Evolutionary conservation across 1,140 invertebrate species (phyloP).

Genomic region (Pseudachorutes palmiensis): DNA sequence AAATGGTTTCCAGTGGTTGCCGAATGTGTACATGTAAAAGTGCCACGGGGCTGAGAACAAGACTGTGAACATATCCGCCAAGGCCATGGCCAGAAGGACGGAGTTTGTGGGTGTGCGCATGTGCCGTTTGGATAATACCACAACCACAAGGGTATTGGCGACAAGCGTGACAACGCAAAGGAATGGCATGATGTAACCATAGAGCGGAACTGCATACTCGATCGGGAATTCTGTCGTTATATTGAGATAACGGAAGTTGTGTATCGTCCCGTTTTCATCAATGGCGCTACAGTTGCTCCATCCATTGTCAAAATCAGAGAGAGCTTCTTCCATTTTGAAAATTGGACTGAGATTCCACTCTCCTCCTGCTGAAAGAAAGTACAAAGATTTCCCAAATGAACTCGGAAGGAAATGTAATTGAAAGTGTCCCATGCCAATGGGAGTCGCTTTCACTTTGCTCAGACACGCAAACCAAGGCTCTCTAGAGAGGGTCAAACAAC

Average conservation of each 20-base stretch:
- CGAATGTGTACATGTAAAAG: slow-evolving; percentile 83
- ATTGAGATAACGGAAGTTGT: slow-evolving; percentile 44
- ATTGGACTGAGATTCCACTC: too few species aligned
- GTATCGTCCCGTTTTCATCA: not conserved
- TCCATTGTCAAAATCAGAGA: not conserved
- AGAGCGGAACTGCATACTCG: slow-evolving; percentile 53
- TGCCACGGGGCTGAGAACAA: slow-evolving; percentile 77
- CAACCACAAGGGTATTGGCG: slow-evolving; percentile 74
- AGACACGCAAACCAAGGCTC: too few species aligned
- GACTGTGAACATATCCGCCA: slow-evolving; percentile 86
- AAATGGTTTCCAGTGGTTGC: slow-evolving; percentile 69
- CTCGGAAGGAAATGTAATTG: too few species aligned
- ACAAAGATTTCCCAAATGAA: too few species aligned
- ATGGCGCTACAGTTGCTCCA: not conserved
- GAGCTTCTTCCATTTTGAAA: not conserved
- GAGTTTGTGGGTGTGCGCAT: slow-evolving; percentile 62
- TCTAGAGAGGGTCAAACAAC: too few species aligned
- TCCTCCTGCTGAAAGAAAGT: too few species aligned
- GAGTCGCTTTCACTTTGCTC: too few species aligned
- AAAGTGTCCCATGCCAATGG: too few species aligned
- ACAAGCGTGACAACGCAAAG: slow-evolving; percentile 79
- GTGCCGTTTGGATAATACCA: slow-evolving; percentile 51
- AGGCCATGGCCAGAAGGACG: slow-evolving; percentile 71
- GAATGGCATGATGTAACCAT: slow-evolving; percentile 72
- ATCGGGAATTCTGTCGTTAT: slow-evolving; percentile 58